Evolutionary conservation across 2,797 vertebrate genomes (phyloP).

Genomic region (Chanos chanos): DNA sequence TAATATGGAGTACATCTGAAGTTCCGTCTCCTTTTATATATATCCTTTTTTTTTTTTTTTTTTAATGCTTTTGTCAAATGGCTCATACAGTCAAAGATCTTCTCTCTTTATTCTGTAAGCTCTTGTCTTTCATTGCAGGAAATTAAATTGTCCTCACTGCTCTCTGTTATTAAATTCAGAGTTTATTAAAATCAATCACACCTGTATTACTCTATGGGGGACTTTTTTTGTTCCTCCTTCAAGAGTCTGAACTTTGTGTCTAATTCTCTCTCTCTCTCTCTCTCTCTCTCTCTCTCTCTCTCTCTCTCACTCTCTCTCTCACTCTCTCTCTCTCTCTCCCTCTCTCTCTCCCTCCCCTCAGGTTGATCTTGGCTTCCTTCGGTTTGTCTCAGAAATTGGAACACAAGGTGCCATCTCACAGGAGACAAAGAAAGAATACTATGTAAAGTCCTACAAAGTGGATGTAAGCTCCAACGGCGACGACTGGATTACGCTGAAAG

Average conservation of each 20-base stretch:
- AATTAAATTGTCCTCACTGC: slow-evolving; percentile 67
- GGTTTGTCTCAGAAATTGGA: slow-evolving; percentile 89
- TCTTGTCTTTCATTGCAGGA: slow-evolving; percentile 69
- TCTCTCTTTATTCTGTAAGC: slow-evolving; percentile 66
- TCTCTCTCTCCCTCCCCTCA: slow-evolving; percentile 49
- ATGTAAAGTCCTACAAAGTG: slow-evolving; percentile 87
- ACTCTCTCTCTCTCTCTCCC: slow-evolving; percentile 17
- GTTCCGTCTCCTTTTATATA: slow-evolving; percentile 54
- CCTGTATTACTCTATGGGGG: not conserved
- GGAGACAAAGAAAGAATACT: slow-evolving; percentile 90
- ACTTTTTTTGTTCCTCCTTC: too few species aligned
- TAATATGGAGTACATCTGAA: slow-evolving; percentile 58
- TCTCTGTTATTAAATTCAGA: slow-evolving; percentile 54
- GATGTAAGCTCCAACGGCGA: slow-evolving; percentile 97
- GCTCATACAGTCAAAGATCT: slow-evolving; percentile 50
- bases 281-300: slow-evolving; percentile 5
- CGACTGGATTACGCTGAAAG: slow-evolving; percentile 97
- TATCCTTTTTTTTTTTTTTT: slow-evolving; percentile 42
- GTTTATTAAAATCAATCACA: slow-evolving; percentile 62
- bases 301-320: not conserved
- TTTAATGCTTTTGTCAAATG: slow-evolving; percentile 56
- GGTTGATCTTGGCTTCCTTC: slow-evolving; percentile 93
- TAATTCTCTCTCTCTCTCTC: too few species aligned
- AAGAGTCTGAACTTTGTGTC: too few species aligned
- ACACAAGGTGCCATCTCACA: slow-evolving; percentile 95